These are phyloP conservation scores for Schizopygopsis pylzovi DNA, from an alignment of 2,797 vertebrate genomes.

Conservation along the genomic window DNA sequence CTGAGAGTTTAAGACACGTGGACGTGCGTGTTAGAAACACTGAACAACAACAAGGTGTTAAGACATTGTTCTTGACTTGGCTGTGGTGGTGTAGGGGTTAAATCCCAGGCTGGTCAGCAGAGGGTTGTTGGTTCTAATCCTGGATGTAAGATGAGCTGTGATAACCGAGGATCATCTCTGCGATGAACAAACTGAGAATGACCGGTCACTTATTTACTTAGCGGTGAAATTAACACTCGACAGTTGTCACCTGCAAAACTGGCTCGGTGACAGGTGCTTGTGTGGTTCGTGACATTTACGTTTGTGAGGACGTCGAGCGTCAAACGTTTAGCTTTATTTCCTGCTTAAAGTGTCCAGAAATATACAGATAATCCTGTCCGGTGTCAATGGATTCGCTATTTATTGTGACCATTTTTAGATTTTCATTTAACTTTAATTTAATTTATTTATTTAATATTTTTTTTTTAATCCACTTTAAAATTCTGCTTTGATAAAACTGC, in stretches of 20 bases:
- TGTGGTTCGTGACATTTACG: not conserved
- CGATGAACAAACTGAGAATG: not conserved
- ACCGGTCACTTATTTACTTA: not conserved
- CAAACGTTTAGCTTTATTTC: slow-evolving; percentile 6
- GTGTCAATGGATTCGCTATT: not conserved
- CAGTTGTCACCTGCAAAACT: not conserved
- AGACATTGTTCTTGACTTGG: not conserved
- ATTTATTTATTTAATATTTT: not conserved
- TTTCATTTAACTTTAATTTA: not conserved
- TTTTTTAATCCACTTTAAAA: not conserved
- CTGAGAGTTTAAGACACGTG: not conserved
- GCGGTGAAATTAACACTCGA: not conserved
- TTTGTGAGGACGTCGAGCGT: not conserved
- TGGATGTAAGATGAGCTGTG: not conserved
- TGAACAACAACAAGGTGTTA: too few species aligned
- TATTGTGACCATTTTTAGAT: not conserved
- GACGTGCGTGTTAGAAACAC: not conserved
- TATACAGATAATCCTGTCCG: not conserved
- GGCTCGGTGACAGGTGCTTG: not conserved
- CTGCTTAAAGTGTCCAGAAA: not conserved
- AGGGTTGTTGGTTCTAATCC: not conserved
- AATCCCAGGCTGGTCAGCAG: not conserved
- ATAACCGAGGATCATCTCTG: not conserved
- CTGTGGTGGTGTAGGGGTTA: not conserved
- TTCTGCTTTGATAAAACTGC: not conserved